Conservation (phyloP, 1,140 invertebrate genomes). For the Danaus melanippus region DNA sequence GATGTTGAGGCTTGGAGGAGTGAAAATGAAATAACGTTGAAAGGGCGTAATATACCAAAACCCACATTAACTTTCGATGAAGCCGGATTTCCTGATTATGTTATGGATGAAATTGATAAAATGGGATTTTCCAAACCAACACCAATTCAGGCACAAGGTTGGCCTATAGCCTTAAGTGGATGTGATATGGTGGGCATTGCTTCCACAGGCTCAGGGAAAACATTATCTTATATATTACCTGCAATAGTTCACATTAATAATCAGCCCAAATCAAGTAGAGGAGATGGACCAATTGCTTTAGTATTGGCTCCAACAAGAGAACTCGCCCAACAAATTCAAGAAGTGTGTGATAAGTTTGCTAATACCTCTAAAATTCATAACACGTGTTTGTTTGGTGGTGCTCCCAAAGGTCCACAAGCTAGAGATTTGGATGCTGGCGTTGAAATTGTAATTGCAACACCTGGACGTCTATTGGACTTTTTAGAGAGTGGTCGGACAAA, state of each 20-base stretch:
- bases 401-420: slow-evolving; percentile 88
- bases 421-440: slow-evolving; percentile 90
- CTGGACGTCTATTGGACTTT: slow-evolving; percentile 95
- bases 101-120: slow-evolving; percentile 84
- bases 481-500: slow-evolving; percentile 95
- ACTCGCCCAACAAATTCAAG: slow-evolving; percentile 96
- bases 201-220: slow-evolving; percentile 95
- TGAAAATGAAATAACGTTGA: slow-evolving; percentile 85
- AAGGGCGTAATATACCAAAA: slow-evolving; percentile 85
- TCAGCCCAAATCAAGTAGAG: slow-evolving; percentile 85
- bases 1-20: slow-evolving; percentile 84
- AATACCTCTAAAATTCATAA: slow-evolving; percentile 88
- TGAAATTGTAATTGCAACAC: slow-evolving; percentile 94
- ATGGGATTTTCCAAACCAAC: slow-evolving; percentile 90
- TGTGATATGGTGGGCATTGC: slow-evolving; percentile 96
- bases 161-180: slow-evolving; percentile 94
- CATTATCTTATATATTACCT: slow-evolving; percentile 86
- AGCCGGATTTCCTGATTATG: slow-evolving; percentile 86
- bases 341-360: slow-evolving; percentile 94
- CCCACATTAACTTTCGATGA: slow-evolving; percentile 89
- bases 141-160: slow-evolving; percentile 91
- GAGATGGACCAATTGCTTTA: slow-evolving; percentile 93
- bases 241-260: slow-evolving; percentile 95
- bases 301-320: slow-evolving; percentile 96
- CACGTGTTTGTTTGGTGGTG: slow-evolving; percentile 96